phyloP scores from a whole-genome alignment of 2,797 vertebrate genomes.

The Bucorvus abyssinicus region DNA sequence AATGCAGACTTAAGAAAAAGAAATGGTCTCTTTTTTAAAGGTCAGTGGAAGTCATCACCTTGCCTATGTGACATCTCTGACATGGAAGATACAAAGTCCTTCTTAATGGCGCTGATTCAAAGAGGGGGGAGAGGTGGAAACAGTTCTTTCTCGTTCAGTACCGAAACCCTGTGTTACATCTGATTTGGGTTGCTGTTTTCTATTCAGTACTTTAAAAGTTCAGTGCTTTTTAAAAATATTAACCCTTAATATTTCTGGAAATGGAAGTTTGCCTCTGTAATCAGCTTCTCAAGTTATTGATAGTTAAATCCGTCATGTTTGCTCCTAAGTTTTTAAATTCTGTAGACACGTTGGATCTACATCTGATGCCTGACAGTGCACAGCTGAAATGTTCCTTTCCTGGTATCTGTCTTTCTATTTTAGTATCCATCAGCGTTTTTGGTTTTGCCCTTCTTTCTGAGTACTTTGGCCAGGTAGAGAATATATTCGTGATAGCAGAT shows the following conservation, averaged over 20 bases:
- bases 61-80: neutral
- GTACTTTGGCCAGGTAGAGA: neutral
- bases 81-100: neutral
- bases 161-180: neutral
- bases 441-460: neutral
- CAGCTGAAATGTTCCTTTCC: neutral
- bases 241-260: neutral
- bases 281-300: neutral
- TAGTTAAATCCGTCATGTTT: neutral
- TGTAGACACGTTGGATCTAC: neutral
- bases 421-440: neutral
- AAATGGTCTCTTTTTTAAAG: neutral
- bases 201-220: neutral
- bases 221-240: neutral
- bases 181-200: neutral
- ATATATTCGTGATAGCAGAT: neutral
- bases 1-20: neutral
- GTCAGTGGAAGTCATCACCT: neutral
- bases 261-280: neutral
- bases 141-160: neutral
- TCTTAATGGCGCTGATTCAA: too few species aligned
- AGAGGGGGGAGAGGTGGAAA: neutral
- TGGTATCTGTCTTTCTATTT: neutral
- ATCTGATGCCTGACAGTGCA: fast-evolving
- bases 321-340: neutral